Evolutionary conservation across 2,113 vertebrate genomes (phyloP).

Genomic region (Piprites chloris): DNA sequence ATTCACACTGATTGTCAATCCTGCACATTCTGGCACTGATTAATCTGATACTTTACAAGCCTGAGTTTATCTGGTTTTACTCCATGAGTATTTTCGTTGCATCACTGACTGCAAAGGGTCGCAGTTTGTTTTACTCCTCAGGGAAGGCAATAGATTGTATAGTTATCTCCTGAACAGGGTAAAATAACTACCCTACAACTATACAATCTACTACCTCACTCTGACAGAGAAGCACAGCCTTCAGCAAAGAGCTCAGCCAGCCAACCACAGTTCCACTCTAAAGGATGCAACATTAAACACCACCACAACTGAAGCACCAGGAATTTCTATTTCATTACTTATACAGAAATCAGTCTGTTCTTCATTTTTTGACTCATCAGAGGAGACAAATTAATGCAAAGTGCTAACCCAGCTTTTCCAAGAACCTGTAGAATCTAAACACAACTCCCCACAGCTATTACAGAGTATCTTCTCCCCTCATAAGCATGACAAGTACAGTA

Average conservation of each 20-base stretch:
- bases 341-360: neutral
- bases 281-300: neutral
- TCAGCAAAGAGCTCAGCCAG: neutral
- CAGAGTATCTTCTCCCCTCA: neutral
- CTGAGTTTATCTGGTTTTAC: neutral
- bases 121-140: constrained; percentile 78
- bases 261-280: neutral
- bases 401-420: neutral
- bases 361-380: neutral
- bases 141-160: constrained; percentile 87
- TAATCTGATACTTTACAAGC: neutral
- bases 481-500: neutral
- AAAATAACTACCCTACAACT: constrained; percentile 86
- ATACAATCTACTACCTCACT: constrained; percentile 89
- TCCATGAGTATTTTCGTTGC: neutral
- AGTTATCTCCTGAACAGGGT: constrained; percentile 85
- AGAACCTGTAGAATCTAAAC: neutral
- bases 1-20: neutral
- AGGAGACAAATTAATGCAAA: neutral
- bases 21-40: neutral
- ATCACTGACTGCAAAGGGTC: constrained; percentile 19
- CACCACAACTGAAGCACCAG: neutral
- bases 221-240: constrained; percentile 73
- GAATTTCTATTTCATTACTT: neutral
- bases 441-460: neutral